Percentiles rank a stretch among this genome's conserved stretches.
Evolutionary conservation across 2,113 vertebrate species (phyloP).

Genomic region (Caranx melampygus): DNA sequence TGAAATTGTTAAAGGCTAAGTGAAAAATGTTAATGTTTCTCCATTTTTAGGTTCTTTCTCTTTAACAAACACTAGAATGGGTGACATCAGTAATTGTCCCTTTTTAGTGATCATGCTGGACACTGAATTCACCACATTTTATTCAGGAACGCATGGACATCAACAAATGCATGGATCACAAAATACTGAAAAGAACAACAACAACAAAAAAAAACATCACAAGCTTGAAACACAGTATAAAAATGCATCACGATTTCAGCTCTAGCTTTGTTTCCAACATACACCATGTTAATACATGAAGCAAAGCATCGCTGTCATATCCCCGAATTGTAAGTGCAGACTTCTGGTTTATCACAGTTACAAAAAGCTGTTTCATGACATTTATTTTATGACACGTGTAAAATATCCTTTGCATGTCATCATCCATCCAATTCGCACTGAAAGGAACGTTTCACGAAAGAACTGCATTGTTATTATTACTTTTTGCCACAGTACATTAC

Average conservation of each 20-base stretch:
- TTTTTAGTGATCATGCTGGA: background rate
- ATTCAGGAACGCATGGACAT: conserved; percentile 70
- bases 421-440: conserved; percentile 39
- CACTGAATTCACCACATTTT: conserved; percentile 66
- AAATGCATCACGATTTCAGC: conserved; percentile 49
- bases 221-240: conserved; percentile 52
- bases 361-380: conserved; percentile 44
- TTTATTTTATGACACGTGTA: conserved; percentile 57
- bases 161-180: conserved; percentile 63
- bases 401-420: conserved; percentile 25
- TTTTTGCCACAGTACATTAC: conserved; percentile 50
- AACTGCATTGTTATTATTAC: background rate
- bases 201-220: conserved; percentile 35
- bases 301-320: conserved; percentile 46
- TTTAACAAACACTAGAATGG: background rate
- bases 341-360: conserved; percentile 56
- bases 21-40: background rate
- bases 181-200: conserved; percentile 57
- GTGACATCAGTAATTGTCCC: background rate
- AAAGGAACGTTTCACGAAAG: conserved; percentile 45
- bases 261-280: conserved; percentile 45
- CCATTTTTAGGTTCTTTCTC: background rate
- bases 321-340: conserved; percentile 49
- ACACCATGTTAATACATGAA: conserved; percentile 42
- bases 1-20: background rate